Percentiles rank a stretch among this genome's conserved stretches.
Conservation (phyloP, 1,140 invertebrate genomes). For the Lordiphosa stackelbergi region DNA sequence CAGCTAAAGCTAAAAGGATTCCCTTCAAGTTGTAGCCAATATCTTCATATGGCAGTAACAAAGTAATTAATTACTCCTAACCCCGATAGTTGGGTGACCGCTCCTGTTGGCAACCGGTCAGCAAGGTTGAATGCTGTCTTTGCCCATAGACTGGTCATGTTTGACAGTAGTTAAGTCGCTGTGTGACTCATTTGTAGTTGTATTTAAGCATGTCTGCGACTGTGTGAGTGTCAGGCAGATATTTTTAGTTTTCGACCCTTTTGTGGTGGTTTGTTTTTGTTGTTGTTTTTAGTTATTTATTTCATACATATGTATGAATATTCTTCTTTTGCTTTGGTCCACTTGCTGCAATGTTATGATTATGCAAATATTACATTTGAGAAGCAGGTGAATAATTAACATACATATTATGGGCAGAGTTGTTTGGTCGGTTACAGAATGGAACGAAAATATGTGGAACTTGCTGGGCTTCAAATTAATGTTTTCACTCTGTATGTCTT, state of each 20-base stretch:
- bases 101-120: slow-evolving; percentile 38
- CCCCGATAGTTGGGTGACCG: slow-evolving; percentile 1
- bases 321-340: slow-evolving; percentile 15
- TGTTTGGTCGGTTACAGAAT: slow-evolving; percentile 41
- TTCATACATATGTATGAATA: slow-evolving; percentile 6
- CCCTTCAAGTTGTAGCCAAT: too few species aligned
- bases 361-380: slow-evolving; percentile 48
- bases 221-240: slow-evolving; percentile 33
- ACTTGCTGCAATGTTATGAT: slow-evolving; percentile 46
- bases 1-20: too few species aligned
- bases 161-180: slow-evolving; percentile 39
- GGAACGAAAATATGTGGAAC: too few species aligned
- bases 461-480: too few species aligned
- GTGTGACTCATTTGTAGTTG: slow-evolving; percentile 43
- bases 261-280: slow-evolving; percentile 24
- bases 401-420: slow-evolving; percentile 14
- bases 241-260: slow-evolving; percentile 50
- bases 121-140: slow-evolving; percentile 30
- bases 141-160: slow-evolving; percentile 19
- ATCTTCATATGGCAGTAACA: too few species aligned
- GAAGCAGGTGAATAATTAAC: slow-evolving; percentile 59
- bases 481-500: too few species aligned
- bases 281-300: slow-evolving; percentile 32
- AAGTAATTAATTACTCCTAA: too few species aligned
- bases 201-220: slow-evolving; percentile 11